These are phyloP conservation scores for Ochotona princeps DNA, from an alignment of 2,113 vertebrate species.

Conservation along the genomic window DNA sequence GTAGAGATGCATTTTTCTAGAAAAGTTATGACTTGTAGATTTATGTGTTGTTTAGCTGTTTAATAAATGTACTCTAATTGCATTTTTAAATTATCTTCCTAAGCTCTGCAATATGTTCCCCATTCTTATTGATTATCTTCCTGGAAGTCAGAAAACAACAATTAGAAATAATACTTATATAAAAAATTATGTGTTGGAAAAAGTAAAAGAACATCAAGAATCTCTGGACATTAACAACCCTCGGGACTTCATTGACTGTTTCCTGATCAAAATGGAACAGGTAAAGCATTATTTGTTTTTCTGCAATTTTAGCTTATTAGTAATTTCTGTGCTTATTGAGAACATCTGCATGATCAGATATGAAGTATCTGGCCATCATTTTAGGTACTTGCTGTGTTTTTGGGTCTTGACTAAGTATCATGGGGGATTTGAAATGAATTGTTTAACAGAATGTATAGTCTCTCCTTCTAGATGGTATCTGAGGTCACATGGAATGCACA, in stretches of 20 bases:
- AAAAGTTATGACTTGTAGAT: too few relatives aligned
- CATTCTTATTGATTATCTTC: conserved; percentile 28
- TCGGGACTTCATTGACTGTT: conserved; percentile 87
- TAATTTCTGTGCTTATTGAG: background rate
- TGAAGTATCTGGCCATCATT: background rate
- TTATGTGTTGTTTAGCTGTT: too few relatives aligned
- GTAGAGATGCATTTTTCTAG: too few relatives aligned
- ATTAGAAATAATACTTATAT: background rate
- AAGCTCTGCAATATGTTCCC: background rate
- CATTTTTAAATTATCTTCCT: too few relatives aligned
- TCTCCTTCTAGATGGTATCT: background rate
- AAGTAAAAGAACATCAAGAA: conserved; percentile 52
- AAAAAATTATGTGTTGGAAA: background rate
- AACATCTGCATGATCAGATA: background rate
- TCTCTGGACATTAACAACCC: conserved; percentile 82
- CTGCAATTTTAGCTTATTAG: background rate
- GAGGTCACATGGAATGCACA: background rate
- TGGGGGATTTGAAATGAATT: background rate
- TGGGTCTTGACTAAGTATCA: background rate
- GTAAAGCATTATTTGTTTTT: conserved; percentile 75
- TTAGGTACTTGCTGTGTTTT: background rate
- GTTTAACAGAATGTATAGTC: background rate
- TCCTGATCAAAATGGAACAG: conserved; percentile 87
- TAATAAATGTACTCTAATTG: too few relatives aligned
- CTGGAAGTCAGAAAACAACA: conserved; percentile 5